phyloP scores from a whole-genome alignment of 92 coral and sea anemone species.

The Epizoanthus illoricatus region DNA sequence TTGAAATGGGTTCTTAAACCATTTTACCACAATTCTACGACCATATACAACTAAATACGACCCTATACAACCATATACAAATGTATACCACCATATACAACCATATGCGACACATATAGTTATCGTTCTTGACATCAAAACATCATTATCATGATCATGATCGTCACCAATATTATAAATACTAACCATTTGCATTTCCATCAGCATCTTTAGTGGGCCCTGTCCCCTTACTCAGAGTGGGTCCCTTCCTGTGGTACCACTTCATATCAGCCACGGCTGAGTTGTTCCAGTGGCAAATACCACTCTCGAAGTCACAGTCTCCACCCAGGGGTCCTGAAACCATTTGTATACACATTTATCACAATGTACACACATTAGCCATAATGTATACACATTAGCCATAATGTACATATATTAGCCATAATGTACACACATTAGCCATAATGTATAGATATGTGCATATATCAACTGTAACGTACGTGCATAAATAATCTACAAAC shows the following conservation, averaged over 20 bases:
- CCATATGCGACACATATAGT: too few species aligned
- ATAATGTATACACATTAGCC: not conserved
- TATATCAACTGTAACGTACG: too few species aligned
- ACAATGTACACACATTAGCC: constrained; percentile 21
- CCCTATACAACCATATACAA: too few species aligned
- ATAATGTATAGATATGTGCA: too few species aligned
- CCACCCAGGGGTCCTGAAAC: constrained; percentile 64
- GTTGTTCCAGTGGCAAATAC: constrained; percentile 90
- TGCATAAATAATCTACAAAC: too few species aligned
- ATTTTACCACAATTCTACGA: too few species aligned
- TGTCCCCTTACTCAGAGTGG: constrained; percentile 65
- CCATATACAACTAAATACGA: too few species aligned
- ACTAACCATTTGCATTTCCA: constrained; percentile 70
- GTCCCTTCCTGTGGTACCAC: constrained; percentile 80
- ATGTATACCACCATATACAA: too few species aligned
- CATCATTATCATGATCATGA: not conserved
- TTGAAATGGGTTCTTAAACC: not conserved
- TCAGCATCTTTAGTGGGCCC: constrained; percentile 85
- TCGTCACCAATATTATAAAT: not conserved
- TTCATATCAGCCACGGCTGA: constrained; percentile 86
- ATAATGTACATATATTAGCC: not conserved
- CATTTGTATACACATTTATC: constrained; percentile 6
- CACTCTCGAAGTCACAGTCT: constrained; percentile 81
- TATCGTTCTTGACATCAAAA: too few species aligned
- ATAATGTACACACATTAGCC: constrained; percentile 22